These are phyloP conservation scores for Polyommatus iphigenia DNA, from an alignment of 2,888 invertebrate genomes.

Conservation along the genomic window DNA sequence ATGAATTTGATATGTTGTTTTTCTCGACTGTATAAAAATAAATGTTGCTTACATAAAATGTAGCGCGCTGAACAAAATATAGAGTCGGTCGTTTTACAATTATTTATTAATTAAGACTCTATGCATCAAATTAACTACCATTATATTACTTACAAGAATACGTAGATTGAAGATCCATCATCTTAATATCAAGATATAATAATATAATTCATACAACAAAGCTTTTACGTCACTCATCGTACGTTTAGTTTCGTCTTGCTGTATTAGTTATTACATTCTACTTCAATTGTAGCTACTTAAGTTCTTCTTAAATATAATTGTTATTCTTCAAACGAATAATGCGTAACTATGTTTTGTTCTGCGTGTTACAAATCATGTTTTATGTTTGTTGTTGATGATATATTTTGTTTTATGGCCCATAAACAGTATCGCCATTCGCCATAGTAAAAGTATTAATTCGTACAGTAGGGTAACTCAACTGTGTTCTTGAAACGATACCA, in stretches of 20 bases:
- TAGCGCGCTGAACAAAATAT: not conserved
- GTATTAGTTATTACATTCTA: too few species aligned
- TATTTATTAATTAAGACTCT: not conserved
- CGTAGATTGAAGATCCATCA: not conserved
- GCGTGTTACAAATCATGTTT: not conserved
- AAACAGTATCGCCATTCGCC: not conserved
- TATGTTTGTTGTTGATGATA: constrained; percentile 4
- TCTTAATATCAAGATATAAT: not conserved
- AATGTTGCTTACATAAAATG: too few species aligned
- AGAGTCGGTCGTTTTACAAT: too few species aligned
- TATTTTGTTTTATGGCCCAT: constrained; percentile 9
- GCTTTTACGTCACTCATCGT: not conserved
- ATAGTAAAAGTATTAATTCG: too few species aligned
- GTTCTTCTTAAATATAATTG: not conserved
- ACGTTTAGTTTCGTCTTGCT: too few species aligned
- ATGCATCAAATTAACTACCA: not conserved
- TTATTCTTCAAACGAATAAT: not conserved
- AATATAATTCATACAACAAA: not conserved
- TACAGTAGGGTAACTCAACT: too few species aligned
- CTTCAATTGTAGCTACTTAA: not conserved
- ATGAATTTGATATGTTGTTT: too few species aligned
- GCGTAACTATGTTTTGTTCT: constrained; percentile 11
- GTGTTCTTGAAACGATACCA: too few species aligned
- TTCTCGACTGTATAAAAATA: too few species aligned
- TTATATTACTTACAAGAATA: not conserved